Evolutionary conservation across 2,888 invertebrate species (phyloP).

Genomic region (Muschampia plurimacula): DNA sequence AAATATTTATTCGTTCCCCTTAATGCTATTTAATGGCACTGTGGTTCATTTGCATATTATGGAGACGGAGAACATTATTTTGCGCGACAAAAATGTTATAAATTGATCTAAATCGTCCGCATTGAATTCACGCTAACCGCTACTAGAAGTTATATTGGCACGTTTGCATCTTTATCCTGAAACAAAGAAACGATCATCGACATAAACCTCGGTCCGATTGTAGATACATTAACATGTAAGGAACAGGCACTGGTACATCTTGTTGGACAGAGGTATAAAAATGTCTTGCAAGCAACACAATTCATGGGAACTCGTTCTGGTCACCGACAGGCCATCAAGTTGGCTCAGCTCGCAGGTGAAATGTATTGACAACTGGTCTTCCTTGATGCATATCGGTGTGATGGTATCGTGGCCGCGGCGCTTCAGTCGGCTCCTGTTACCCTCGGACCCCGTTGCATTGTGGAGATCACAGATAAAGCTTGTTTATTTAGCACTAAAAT

Average conservation of each 20-base stretch:
- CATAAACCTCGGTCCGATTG: conserved; percentile 56
- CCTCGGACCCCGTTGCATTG: conserved; percentile 75
- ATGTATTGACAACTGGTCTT: conserved; percentile 85
- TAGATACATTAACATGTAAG: conserved; percentile 73
- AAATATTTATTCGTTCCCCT: conserved; percentile 74
- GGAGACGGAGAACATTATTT: conserved; percentile 76
- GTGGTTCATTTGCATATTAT: conserved; percentile 74
- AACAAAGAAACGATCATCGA: conserved; percentile 44
- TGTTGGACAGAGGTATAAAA: conserved; percentile 77
- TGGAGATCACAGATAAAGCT: conserved; percentile 79
- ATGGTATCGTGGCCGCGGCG: conserved; percentile 81
- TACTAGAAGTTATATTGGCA: conserved; percentile 62
- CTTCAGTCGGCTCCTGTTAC: conserved; percentile 79
- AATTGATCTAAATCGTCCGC: conserved; percentile 39
- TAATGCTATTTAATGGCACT: conserved; percentile 77
- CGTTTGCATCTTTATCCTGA: conserved; percentile 39
- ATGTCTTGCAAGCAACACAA: conserved; percentile 75
- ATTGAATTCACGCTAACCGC: conserved; percentile 49
- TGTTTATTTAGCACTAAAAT: conserved; percentile 83
- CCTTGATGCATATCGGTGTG: conserved; percentile 84
- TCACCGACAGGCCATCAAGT: conserved; percentile 75
- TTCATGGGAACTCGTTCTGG: conserved; percentile 79
- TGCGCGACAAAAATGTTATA: conserved; percentile 60
- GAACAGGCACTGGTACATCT: conserved; percentile 59
- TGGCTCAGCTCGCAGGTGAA: conserved; percentile 74